Percentiles rank a stretch among this genome's conserved stretches.
Conservation (phyloP, 1,140 invertebrate genomes). For the Bombus fervidus region DNA sequence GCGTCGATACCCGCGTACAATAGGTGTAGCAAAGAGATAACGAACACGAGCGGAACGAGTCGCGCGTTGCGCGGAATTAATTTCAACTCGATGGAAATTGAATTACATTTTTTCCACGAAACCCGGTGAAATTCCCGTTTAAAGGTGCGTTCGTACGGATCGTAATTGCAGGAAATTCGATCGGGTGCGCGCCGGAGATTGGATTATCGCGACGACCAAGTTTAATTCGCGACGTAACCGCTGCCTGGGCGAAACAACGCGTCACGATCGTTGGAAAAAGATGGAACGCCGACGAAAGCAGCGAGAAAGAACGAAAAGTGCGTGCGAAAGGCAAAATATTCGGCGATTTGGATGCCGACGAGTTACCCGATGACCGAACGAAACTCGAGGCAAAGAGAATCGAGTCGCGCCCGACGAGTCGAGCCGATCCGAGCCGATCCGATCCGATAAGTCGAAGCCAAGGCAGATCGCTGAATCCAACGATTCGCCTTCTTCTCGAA, state of each 20-base stretch:
- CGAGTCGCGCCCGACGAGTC: not conserved
- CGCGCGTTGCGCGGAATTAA: conserved; percentile 22
- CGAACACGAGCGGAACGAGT: conserved; percentile 13
- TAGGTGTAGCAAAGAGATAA: conserved; percentile 9
- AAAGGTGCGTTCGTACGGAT: conserved; percentile 6
- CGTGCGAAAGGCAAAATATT: too few relatives aligned
- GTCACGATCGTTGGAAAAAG: not conserved
- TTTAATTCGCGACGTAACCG: not conserved
- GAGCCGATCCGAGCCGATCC: too few relatives aligned
- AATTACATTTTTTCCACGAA: not conserved
- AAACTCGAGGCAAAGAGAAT: not conserved
- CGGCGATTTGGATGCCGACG: not conserved
- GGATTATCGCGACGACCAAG: not conserved
- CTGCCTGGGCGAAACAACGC: not conserved
- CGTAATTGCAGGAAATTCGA: conserved; percentile 17
- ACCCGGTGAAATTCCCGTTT: not conserved
- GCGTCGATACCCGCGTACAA: conserved; percentile 21
- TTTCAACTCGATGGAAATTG: conserved; percentile 33
- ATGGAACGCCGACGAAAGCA: not conserved
- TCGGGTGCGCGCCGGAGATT: not conserved
- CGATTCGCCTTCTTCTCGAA: too few relatives aligned
- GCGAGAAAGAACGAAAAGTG: too few relatives aligned
- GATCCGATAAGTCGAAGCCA: too few relatives aligned
- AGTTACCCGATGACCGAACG: not conserved
- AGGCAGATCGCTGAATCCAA: too few relatives aligned